Percentiles rank a stretch among this genome's conserved stretches.
Evolutionary conservation across 2,888 invertebrate species (phyloP).

Genomic region (Yponomeuta malinellus): DNA sequence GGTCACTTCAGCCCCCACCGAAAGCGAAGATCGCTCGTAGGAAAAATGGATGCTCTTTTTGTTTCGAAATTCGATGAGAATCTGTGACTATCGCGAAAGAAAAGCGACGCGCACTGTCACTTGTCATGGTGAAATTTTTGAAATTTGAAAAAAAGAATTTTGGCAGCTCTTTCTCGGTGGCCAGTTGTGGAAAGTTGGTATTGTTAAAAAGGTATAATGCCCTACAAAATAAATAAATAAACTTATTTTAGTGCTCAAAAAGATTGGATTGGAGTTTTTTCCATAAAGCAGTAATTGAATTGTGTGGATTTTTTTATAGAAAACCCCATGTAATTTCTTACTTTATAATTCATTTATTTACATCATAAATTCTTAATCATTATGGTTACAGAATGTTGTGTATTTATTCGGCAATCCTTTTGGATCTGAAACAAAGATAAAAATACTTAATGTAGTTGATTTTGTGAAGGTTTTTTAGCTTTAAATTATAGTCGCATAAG

Average conservation of each 20-base stretch:
- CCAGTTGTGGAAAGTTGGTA: conserved; percentile 21
- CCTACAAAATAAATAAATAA: no score
- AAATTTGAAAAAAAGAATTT: conserved; percentile 48
- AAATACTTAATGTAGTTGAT: neutral
- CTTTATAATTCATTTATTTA: conserved; percentile 5
- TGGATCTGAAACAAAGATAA: neutral
- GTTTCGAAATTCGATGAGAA: conserved; percentile 61
- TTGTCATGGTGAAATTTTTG: conserved; percentile 54
- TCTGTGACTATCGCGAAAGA: conserved; percentile 57
- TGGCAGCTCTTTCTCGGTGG: conserved; percentile 19
- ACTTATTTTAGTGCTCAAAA: no score
- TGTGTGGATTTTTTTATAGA: neutral
- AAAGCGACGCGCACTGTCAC: conserved; percentile 40
- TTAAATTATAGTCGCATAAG: no score
- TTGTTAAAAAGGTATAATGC: neutral
- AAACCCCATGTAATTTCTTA: neutral
- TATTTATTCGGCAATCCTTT: neutral
- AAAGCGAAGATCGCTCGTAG: conserved; percentile 32
- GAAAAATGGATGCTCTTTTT: conserved; percentile 40
- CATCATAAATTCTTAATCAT: conserved; percentile 11
- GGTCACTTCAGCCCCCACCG: conserved; percentile 20
- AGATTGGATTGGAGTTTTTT: neutral
- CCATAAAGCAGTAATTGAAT: no score
- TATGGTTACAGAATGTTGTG: conserved; percentile 4
- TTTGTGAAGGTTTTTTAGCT: no score